Base-by-base conservation (phyloP, 92 coral and sea anemone genomes). In the Porites divaricata region DNA sequence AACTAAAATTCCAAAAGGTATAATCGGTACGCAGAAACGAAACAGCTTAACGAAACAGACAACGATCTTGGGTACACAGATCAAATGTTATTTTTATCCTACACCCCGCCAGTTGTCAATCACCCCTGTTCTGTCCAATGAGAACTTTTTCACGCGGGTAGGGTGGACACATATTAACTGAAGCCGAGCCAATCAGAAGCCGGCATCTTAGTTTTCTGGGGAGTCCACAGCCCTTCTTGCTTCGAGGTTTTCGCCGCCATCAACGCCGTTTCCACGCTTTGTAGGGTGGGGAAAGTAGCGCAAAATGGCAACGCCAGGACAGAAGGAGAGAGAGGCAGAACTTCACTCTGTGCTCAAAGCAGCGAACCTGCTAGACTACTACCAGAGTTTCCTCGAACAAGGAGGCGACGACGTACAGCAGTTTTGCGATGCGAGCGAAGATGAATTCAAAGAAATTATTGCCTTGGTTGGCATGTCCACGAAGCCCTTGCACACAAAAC, bases 381-480 rank as follows among this genome's bases (percentile, higher is more conserved):
- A 90, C 90, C 87, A 61, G 58, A 92, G 95, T 78, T 96, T 96
- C 91, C 91, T 96, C 71, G 94, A 90, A 81, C 98, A 96, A 89
- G 99, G 99, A 71, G 99, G 99, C 24, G 99, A 96, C 78, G 99
- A 96, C 77, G 88, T 93, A 54, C 93, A 92, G 53, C 99, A 96
- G 93, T 89, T 96, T 69, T 96, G 99, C 93, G 99, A 96, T 58
- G 98, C 99, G 83, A 93, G 90, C 89, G 99, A 96, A 53, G 95
- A 95, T 70, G 99, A 96, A 73, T 96, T 96, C 92, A 96, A 96
- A 79, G 99, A 96, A 89, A 96, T 96, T 73, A 87, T 95, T 81
- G 81, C 81, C 28, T 86, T 96, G 99, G 99, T 96, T 62, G 99
- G 99, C 61, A 96, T 96, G 99, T 93, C 98, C 90, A 93, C 99